phyloP scores from a whole-genome alignment of 2,113 vertebrate genomes.

The Tragelaphus buxtoni region DNA sequence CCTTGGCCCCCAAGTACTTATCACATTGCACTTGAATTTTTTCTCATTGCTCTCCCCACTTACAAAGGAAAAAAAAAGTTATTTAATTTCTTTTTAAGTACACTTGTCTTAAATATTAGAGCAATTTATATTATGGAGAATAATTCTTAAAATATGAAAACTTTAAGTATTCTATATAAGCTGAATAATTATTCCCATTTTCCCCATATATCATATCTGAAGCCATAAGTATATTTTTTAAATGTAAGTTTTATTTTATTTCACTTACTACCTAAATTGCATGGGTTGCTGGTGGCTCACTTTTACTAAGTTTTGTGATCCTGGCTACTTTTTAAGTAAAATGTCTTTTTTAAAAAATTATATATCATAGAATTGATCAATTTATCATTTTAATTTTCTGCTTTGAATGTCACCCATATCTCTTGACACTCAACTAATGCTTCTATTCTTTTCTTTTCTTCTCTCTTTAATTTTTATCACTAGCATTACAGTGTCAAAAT shows the following conservation, averaged over 20 bases:
- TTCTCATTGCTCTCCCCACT: not conserved
- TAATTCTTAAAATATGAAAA: not conserved
- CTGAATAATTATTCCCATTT: not conserved
- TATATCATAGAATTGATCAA: not conserved
- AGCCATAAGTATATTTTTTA: not conserved
- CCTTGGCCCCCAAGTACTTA: fast-evolving
- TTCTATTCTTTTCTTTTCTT: not conserved
- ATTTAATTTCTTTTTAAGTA: not conserved
- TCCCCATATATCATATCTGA: not conserved
- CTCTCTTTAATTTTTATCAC: not conserved
- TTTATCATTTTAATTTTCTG: not conserved
- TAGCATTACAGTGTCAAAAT: not conserved
- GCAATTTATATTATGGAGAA: not conserved
- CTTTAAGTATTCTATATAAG: not conserved
- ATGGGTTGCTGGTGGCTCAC: not conserved
- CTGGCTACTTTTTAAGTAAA: not conserved
- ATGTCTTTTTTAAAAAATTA: not conserved
- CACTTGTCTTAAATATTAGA: not conserved
- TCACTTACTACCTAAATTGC: not conserved
- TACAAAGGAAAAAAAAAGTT: not conserved
- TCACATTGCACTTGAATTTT: not conserved
- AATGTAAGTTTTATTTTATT: not conserved
- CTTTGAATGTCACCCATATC: not conserved
- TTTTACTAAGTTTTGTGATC: not conserved
- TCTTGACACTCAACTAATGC: not conserved